Base-by-base conservation (phyloP, 2,888 invertebrate genomes). In the Tupiocoris notatus region DNA sequence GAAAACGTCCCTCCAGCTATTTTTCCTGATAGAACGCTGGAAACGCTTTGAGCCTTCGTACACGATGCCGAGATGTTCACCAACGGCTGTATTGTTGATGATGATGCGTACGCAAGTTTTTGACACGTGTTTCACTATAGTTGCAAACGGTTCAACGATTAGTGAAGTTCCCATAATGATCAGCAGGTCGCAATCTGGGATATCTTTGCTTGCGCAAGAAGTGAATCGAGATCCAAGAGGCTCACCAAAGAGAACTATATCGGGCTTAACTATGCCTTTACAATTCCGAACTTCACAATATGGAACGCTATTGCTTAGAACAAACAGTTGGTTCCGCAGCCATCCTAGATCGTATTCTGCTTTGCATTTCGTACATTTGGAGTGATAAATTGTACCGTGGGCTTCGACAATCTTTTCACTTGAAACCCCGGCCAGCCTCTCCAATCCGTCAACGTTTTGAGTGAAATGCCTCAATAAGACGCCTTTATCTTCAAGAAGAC, bases 161-260 rank as follows among this genome's bases (percentile, higher is more conserved):
- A 98, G 86, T 0, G 96, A 97, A 0, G 98, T 96, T 0, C 98
- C 98, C 90, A 98, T 92, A 24, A 98, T 92, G 76, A 98, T 93
- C 22, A 98, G 87, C 81, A 98, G 86, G 84, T 98, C 96, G 83
- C 96, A 96, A 76, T 91, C 86, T 59, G 88, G 86, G 7, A 61
- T 12, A 63, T 73, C 73, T 20, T 83, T 97, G 94, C 85, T 98
- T 97, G 62, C 25, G 85, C 21, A 87, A 85, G 9, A 83, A 81
- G 92, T 91, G 83, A 96, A 98, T 79, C 90, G 87, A 0, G 87
- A 85, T 0, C 97, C 96, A 17, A 98, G 87, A 83, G 89, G 88
- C 86, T 98, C 97, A 0, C 97, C 97, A 84, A 97, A 98, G 86
- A 98, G 96, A 12, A 97, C 92, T 81, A 98, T 95, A 82, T 98